phyloP scores from a whole-genome alignment of 1,140 invertebrate genomes.

The Trichonephila clavipes region DNA sequence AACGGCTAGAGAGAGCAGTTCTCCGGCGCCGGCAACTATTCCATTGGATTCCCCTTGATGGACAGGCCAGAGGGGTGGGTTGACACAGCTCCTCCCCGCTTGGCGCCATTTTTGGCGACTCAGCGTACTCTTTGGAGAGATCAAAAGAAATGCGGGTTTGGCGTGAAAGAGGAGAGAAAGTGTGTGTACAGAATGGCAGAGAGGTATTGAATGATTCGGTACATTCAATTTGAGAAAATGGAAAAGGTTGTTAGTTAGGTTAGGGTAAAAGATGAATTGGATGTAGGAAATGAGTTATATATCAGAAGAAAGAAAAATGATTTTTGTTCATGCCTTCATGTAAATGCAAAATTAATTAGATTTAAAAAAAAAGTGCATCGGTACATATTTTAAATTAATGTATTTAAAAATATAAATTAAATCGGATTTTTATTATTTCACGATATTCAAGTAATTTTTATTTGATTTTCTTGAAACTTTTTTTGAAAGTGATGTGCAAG shows the following conservation, averaged over 20 bases:
- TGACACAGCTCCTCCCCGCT: not conserved
- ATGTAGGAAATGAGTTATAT: too few species aligned
- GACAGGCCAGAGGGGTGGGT: constrained; percentile 26
- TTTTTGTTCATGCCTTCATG: too few species aligned
- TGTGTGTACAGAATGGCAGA: not conserved
- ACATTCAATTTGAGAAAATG: constrained; percentile 9
- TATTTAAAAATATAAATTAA: too few species aligned
- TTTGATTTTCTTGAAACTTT: too few species aligned
- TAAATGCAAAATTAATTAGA: too few species aligned
- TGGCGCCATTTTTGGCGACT: not conserved
- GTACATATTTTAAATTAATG: too few species aligned
- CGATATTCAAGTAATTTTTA: too few species aligned
- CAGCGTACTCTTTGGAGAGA: not conserved
- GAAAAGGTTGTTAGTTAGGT: not conserved
- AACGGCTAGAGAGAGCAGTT: constrained; percentile 20
- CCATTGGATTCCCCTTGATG: constrained; percentile 46
- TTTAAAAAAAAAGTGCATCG: too few species aligned
- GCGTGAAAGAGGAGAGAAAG: not conserved
- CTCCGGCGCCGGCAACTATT: constrained; percentile 23
- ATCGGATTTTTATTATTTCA: too few species aligned
- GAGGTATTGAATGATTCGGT: not conserved
- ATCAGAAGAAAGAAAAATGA: too few species aligned
- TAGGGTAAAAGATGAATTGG: too few species aligned
- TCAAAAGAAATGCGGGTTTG: not conserved
- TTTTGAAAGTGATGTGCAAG: too few species aligned